A percentile compares a stretch with the other conserved stretches of the same genome.
Conservation (phyloP, 2,113 vertebrate species). For the Neolamprologus kungweensis region DNA sequence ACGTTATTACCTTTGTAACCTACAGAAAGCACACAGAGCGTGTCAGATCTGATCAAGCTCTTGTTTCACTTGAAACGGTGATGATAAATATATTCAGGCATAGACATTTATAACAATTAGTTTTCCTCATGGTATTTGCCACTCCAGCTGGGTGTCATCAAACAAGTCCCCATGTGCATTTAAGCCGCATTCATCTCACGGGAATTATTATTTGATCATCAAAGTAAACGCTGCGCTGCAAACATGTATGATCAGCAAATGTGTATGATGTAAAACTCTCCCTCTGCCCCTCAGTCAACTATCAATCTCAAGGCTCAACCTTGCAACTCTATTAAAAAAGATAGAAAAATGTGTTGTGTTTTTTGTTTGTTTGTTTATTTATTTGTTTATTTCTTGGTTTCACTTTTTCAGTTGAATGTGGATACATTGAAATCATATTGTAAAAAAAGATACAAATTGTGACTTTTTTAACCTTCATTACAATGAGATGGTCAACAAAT, state of each 20-base stretch:
- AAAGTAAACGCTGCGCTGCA: accelerated
- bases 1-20: neutral
- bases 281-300: accelerated
- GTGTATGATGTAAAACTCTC: accelerated
- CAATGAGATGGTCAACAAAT: neutral
- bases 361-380: neutral
- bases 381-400: neutral
- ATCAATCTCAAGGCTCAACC: neutral
- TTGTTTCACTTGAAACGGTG: neutral
- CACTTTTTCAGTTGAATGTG: neutral
- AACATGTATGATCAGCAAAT: neutral
- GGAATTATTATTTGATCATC: neutral
- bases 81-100: neutral
- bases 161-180: neutral
- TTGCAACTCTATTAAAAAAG: neutral
- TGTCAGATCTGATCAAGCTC: neutral
- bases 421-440: accelerated
- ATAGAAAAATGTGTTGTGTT: neutral
- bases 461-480: neutral
- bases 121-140: neutral
- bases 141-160: neutral
- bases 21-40: neutral
- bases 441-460: neutral
- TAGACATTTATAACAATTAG: neutral
- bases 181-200: neutral